Evolutionary conservation across 2,888 invertebrate genomes (phyloP).

Genomic region (Lepidochrysops patricia): DNA sequence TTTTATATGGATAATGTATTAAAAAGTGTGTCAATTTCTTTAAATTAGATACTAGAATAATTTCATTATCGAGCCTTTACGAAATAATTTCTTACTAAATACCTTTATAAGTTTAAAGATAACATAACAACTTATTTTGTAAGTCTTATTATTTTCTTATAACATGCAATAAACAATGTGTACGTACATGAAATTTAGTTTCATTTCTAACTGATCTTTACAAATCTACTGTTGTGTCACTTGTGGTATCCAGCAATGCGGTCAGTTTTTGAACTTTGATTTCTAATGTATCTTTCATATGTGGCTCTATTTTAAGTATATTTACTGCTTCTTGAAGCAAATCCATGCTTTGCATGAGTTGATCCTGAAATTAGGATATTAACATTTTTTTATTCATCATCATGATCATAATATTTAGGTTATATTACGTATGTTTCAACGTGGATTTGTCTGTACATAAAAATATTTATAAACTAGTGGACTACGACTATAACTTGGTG

Average conservation of each 20-base stretch:
- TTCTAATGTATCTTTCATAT: constrained; percentile 68
- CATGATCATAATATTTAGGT: neutral
- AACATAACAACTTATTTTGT: neutral
- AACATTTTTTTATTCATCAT: neutral
- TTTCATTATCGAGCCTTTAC: too few species aligned
- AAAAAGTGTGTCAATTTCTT: too few species aligned
- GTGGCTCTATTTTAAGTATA: constrained; percentile 75
- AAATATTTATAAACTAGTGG: too few species aligned
- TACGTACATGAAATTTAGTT: neutral
- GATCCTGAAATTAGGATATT: constrained; percentile 51
- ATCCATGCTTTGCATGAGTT: constrained; percentile 70
- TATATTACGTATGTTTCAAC: too few species aligned
- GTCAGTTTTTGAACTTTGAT: constrained; percentile 62
- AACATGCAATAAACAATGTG: neutral
- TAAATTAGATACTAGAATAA: too few species aligned
- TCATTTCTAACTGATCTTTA: neutral
- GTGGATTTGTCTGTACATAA: too few species aligned
- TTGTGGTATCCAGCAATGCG: constrained; percentile 38
- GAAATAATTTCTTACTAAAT: too few species aligned
- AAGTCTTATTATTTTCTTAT: neutral
- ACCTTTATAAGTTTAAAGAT: too few species aligned
- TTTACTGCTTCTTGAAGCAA: constrained; percentile 75
- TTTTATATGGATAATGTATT: too few species aligned
- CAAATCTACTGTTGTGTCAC: neutral
- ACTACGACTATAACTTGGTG: too few species aligned